phyloP scores from a whole-genome alignment of 2,113 vertebrate genomes.

The Ifrita kowaldi region DNA sequence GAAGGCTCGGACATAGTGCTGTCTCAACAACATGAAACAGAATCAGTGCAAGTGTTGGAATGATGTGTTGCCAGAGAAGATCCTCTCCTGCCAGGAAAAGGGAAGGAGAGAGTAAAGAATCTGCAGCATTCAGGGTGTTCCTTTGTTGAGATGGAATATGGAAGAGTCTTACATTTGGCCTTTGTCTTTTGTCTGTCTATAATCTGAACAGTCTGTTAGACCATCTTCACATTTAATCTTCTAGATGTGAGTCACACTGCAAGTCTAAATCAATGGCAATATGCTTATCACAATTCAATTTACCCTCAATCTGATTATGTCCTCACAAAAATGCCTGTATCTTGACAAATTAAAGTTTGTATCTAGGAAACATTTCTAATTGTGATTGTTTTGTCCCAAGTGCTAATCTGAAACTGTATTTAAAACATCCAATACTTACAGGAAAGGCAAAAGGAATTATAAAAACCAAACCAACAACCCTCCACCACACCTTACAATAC shows the following conservation, averaged over 20 bases:
- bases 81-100: not conserved
- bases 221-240: conserved; percentile 29
- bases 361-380: conserved; percentile 21
- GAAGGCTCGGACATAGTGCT: not conserved
- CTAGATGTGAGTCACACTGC: not conserved
- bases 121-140: not conserved
- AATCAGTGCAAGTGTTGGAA: not conserved
- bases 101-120: not conserved
- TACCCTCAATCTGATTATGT: conserved; percentile 25
- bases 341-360: conserved; percentile 6
- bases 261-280: conserved; percentile 38
- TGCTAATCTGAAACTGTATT: not conserved
- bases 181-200: not conserved
- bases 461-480: not conserved
- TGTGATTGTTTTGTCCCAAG: not conserved
- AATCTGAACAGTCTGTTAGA: not conserved
- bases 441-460: conserved; percentile 30
- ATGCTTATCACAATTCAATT: conserved; percentile 45
- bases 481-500: not conserved
- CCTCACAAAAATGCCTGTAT: not conserved
- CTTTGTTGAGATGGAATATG: not conserved
- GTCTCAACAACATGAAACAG: not conserved
- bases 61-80: not conserved
- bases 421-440: not conserved
- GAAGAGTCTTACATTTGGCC: not conserved